Evolutionary conservation across 2,797 vertebrate species (phyloP).

Genomic region (Tadarida brasiliensis): DNA sequence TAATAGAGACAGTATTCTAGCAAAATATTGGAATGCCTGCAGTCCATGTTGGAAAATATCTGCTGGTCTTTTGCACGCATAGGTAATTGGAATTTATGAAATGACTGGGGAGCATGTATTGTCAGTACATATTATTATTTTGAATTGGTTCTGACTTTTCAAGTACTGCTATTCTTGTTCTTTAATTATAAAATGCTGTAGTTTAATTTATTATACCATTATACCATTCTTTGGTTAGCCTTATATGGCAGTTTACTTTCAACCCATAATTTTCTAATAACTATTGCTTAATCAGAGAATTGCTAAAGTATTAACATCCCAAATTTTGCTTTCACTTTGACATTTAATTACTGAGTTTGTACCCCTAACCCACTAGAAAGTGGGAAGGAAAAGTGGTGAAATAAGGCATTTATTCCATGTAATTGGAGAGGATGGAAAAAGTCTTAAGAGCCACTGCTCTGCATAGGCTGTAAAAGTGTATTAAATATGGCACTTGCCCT

Average conservation of each 20-base stretch:
- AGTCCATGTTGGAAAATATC: background rate
- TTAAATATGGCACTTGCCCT: constrained; percentile 3
- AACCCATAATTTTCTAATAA: constrained; percentile 10
- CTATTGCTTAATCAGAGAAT: constrained; percentile 7
- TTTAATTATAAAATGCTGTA: constrained; percentile 4
- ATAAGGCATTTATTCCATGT: constrained; percentile 20
- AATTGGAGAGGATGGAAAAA: background rate
- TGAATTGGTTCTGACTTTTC: constrained; percentile 46
- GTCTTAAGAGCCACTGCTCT: background rate
- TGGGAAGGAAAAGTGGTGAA: constrained; percentile 13
- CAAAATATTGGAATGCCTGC: background rate
- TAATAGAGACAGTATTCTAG: background rate
- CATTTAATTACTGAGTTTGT: constrained; percentile 51
- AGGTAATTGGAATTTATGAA: constrained; percentile 46
- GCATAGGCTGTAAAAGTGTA: background rate
- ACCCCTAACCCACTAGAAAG: background rate
- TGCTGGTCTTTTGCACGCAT: background rate
- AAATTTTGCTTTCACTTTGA: constrained; percentile 39
- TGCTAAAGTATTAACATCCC: background rate
- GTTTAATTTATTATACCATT: constrained; percentile 17
- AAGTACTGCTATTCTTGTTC: background rate
- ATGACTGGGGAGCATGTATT: constrained; percentile 27
- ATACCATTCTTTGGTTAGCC: constrained; percentile 15
- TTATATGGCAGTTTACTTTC: constrained; percentile 23
- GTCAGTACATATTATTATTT: background rate